A percentile compares a stretch with the other conserved stretches of the same genome.
These are phyloP conservation scores for Neoascia interrupta DNA, from an alignment of 2,888 invertebrate species.

Conservation along the genomic window DNA sequence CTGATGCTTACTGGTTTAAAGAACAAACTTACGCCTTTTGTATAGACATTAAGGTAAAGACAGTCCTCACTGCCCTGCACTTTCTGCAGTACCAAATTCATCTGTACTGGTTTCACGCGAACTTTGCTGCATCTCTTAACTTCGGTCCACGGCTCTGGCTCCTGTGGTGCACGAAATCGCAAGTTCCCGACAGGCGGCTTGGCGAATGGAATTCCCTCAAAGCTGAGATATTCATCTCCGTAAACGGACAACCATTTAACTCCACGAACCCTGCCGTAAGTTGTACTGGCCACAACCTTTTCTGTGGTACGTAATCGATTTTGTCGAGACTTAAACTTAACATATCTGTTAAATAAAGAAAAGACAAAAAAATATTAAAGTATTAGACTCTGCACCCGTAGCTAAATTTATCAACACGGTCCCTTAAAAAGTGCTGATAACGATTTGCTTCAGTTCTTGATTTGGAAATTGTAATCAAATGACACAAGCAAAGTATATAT, in stretches of 20 bases:
- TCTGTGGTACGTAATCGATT: constrained; percentile 76
- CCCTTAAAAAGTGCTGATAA: too few species aligned
- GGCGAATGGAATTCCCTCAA: constrained; percentile 79
- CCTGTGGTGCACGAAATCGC: constrained; percentile 79
- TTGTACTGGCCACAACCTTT: constrained; percentile 76
- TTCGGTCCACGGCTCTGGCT: constrained; percentile 79
- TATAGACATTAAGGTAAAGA: constrained; percentile 80
- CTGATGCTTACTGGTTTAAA: too few species aligned
- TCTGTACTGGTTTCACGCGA: constrained; percentile 77
- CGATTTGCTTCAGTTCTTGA: too few species aligned
- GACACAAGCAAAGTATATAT: too few species aligned
- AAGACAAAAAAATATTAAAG: too few species aligned
- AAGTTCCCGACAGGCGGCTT: constrained; percentile 77
- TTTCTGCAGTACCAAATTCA: constrained; percentile 76
- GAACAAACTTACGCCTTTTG: constrained; percentile 74
- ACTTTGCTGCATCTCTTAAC: constrained; percentile 79
- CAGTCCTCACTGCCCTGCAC: constrained; percentile 81
- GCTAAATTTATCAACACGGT: too few species aligned
- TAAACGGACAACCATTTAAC: constrained; percentile 78
- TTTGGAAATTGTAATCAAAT: too few species aligned
- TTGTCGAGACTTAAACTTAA: constrained; percentile 77
- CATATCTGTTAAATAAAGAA: constrained; percentile 76
- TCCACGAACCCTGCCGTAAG: constrained; percentile 77
- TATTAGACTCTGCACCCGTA: too few species aligned
- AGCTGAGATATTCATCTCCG: constrained; percentile 76